Evolutionary conservation across 2,888 invertebrate genomes (phyloP).

Genomic region (Helicoverpa assulta): DNA sequence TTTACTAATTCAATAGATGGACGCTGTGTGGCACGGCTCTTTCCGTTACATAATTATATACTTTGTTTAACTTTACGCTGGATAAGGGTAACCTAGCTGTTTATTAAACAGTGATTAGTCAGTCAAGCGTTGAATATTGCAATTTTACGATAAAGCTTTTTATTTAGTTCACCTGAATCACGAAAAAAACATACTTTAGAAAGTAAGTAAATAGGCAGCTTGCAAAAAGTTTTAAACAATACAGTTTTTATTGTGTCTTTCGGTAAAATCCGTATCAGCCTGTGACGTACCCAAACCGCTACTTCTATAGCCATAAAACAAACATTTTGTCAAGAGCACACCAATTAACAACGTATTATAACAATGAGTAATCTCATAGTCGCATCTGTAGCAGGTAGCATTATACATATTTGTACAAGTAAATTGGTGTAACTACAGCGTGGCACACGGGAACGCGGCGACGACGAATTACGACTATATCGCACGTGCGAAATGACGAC

Average conservation of each 20-base stretch:
- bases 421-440: slow-evolving; percentile 68
- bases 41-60: slow-evolving; percentile 78
- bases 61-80: slow-evolving; percentile 49
- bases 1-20: slow-evolving; percentile 90
- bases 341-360: slow-evolving; percentile 54
- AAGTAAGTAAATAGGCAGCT: neutral
- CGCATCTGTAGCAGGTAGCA: slow-evolving; percentile 43
- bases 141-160: slow-evolving; percentile 27
- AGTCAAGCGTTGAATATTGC: slow-evolving; percentile 30
- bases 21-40: slow-evolving; percentile 79
- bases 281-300: neutral
- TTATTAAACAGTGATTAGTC: slow-evolving; percentile 16
- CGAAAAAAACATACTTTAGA: slow-evolving; percentile 10
- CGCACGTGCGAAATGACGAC: slow-evolving; percentile 45
- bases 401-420: slow-evolving; percentile 68
- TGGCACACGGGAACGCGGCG: slow-evolving; percentile 36
- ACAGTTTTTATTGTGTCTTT: neutral
- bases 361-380: slow-evolving; percentile 49
- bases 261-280: neutral
- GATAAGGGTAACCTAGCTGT: slow-evolving; percentile 20
- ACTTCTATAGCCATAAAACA: slow-evolving; percentile 5
- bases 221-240: neutral
- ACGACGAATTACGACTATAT: slow-evolving; percentile 47
- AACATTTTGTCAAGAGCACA: slow-evolving; percentile 17
- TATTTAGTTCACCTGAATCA: neutral